Evolutionary conservation across 2,113 vertebrate genomes (phyloP), one percentile per base, ranked within the genome.

Genomic region (Elephas maximus): DNA sequence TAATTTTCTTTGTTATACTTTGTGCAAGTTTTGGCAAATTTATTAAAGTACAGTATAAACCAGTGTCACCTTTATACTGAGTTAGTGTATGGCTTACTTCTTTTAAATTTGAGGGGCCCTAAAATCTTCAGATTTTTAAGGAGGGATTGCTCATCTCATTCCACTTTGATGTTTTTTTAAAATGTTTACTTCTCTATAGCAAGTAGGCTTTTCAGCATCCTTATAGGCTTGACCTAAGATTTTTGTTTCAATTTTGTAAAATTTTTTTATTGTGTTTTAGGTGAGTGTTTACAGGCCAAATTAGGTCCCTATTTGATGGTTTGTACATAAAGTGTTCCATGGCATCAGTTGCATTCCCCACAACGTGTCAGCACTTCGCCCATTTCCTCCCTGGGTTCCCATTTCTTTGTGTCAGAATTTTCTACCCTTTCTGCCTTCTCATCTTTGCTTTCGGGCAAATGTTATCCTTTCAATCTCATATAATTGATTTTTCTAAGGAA

Each of bases 101-200:
- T 84, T 84, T 90, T 79, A 33, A 86, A 90, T 21, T 67, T 53
- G 62, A 90, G 71, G 57, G 17, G 8, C 28, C 85, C 21, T 23
- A 71, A 87, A 96, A 45, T 45, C 18, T n/a, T 84, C 92, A 77
- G 44, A 24, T 87, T 78, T 94, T 28, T 45, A 24, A 83, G 76
- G n/a, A 69, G 44, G 78, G 10, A 78, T 96, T 77, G 15, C 63
- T 81, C 48, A 44, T 81, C 77, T 82, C 23, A 89, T 79, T 77
- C 30, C 3, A 14, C 12, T 7, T 62, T 62, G 28, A 92, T 41
- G 62, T 18, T 23, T 23, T 30, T 85, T 85, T 82, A 78, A 89
- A 21, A 81, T 81, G 90, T 94, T 88, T 88, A 85, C 44, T 88
- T 77, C 33, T 60, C 3, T 93, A 14, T 88, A 69, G 53, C 11